These are phyloP conservation scores for Acromyrmex echinatior DNA, from an alignment of 1,140 invertebrate genomes.

Conservation along the genomic window DNA sequence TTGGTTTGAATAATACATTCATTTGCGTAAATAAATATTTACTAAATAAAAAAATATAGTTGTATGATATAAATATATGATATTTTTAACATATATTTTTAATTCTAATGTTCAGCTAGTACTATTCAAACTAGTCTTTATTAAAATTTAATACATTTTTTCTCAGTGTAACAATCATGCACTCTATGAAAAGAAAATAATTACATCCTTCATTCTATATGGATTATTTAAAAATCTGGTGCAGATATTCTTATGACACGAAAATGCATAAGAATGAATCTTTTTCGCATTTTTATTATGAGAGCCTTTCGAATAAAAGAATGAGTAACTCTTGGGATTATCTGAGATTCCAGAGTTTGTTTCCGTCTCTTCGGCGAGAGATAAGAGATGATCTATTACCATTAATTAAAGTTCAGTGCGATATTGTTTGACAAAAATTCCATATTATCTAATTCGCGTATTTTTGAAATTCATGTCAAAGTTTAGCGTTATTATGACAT, in stretches of 20 bases:
- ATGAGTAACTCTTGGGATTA: conserved; percentile 14
- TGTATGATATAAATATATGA: too few relatives aligned
- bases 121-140: too few relatives aligned
- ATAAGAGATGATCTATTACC: conserved; percentile 9
- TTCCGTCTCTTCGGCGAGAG: background rate
- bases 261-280: conserved; percentile 7
- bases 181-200: background rate
- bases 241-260: background rate
- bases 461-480: background rate
- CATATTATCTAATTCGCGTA: background rate
- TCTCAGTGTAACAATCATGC: background rate
- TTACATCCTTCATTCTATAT: background rate
- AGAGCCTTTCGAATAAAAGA: conserved; percentile 14
- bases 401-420: conserved; percentile 42
- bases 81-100: too few relatives aligned
- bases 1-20: too few relatives aligned
- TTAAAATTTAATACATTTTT: too few relatives aligned
- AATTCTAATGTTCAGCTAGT: too few relatives aligned
- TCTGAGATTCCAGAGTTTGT: conserved; percentile 9
- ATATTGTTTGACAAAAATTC: background rate
- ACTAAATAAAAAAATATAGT: too few relatives aligned
- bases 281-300: background rate
- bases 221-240: background rate
- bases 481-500: background rate
- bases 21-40: too few relatives aligned